These are phyloP conservation scores for Luehdorfia chinensis DNA, from an alignment of 1,140 invertebrate species.

Conservation along the genomic window DNA sequence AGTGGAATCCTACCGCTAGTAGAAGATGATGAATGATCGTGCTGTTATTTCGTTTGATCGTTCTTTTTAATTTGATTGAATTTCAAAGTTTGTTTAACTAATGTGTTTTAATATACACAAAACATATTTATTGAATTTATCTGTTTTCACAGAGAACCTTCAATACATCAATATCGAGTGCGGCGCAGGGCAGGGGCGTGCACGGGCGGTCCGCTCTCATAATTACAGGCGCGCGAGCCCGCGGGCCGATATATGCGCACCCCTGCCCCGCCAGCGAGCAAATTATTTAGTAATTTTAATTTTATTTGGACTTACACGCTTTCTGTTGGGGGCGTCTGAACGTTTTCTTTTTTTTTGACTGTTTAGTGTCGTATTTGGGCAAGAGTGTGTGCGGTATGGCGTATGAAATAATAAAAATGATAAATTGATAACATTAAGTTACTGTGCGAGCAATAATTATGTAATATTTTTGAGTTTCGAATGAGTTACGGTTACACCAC, in stretches of 20 bases:
- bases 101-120: no score
- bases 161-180: slow-evolving; percentile 61
- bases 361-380: slow-evolving; percentile 15
- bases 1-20: no score
- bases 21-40: no score
- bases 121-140: slow-evolving; percentile 5
- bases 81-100: no score
- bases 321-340: slow-evolving; percentile 24
- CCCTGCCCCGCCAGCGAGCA: slow-evolving; percentile 34
- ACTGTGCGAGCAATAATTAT: no score
- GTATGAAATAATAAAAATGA: no score
- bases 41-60: no score
- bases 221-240: slow-evolving; percentile 60
- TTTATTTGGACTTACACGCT: slow-evolving; percentile 59
- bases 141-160: slow-evolving; percentile 23
- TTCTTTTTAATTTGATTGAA: no score
- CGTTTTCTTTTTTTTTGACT: slow-evolving; percentile 16
- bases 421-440: no score
- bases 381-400: neutral
- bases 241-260: slow-evolving; percentile 49
- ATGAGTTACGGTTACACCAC: no score
- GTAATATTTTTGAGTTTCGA: no score
- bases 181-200: slow-evolving; percentile 40
- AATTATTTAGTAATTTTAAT: slow-evolving; percentile 71
- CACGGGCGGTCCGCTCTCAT: slow-evolving; percentile 39